Conservation (phyloP, 2,888 invertebrate species). For the Blomia tropicalis region DNA sequence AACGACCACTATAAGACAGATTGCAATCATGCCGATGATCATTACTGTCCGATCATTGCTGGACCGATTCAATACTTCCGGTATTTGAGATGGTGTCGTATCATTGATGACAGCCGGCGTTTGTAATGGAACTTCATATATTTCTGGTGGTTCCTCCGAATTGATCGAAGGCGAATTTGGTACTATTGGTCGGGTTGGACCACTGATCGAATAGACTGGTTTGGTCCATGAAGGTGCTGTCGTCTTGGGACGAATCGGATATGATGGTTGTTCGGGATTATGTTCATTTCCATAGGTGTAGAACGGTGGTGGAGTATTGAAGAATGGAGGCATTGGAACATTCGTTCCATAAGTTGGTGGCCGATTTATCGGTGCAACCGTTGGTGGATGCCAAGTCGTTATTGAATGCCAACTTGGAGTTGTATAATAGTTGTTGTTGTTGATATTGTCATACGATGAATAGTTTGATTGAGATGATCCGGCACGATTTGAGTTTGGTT, state of each 20-base stretch:
- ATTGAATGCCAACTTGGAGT: constrained; percentile 27
- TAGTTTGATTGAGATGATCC: not conserved
- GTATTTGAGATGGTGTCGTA: not conserved
- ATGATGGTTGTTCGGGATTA: not conserved
- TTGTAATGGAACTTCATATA: constrained; percentile 16
- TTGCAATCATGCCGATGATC: constrained; percentile 74
- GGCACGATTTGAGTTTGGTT: not conserved
- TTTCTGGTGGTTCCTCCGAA: constrained; percentile 13
- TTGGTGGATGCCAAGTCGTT: constrained; percentile 18
- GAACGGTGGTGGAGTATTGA: not conserved
- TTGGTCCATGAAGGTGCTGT: constrained; percentile 14
- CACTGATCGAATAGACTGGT: constrained; percentile 17
- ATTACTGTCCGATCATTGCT: constrained; percentile 57
- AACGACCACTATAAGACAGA: constrained; percentile 73
- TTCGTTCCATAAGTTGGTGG: not conserved
- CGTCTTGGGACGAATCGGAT: constrained; percentile 12
- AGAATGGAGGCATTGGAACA: constrained; percentile 21
- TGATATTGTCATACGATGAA: constrained; percentile 20
- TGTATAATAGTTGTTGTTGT: constrained; percentile 27
- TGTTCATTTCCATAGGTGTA: constrained; percentile 6
- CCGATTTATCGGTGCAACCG: constrained; percentile 9
- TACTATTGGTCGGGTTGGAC: not conserved
- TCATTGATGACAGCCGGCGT: constrained; percentile 30
- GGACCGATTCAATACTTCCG: constrained; percentile 31
- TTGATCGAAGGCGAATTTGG: not conserved